Evolutionary conservation across 2,113 vertebrate species (phyloP).

Genomic region (Turdus rufiventris): DNA sequence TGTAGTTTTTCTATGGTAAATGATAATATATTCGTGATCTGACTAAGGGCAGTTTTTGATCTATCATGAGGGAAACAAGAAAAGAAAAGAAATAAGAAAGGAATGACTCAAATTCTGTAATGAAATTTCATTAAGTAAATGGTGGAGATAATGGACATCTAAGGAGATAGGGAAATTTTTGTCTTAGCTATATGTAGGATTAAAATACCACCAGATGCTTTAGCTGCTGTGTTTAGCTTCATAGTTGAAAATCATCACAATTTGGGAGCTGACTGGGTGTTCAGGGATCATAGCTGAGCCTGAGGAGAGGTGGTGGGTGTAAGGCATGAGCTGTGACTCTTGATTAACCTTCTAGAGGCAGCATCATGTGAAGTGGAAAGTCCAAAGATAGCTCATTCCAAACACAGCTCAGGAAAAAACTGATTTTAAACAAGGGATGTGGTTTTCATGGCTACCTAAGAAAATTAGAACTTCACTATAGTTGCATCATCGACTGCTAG

Average conservation of each 20-base stretch:
- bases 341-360: background rate
- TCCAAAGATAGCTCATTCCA: background rate
- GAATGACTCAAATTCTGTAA: background rate
- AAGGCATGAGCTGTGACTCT: background rate
- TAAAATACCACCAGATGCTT: background rate
- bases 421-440: background rate
- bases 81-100: background rate
- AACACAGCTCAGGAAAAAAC: background rate
- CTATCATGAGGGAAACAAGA: background rate
- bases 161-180: background rate
- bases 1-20: background rate
- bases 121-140: background rate
- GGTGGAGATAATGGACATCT: background rate
- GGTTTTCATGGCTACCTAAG: constrained; percentile 1
- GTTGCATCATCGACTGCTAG: background rate
- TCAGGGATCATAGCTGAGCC: background rate
- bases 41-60: background rate
- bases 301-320: background rate
- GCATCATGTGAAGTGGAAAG: background rate
- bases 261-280: background rate
- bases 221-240: background rate
- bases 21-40: background rate
- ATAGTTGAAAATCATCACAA: background rate
- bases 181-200: background rate
- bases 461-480: background rate